A percentile compares a stretch with the other conserved stretches of the same genome.
Conservation (phyloP, 1,140 invertebrate species). For the Pseudachorutes palmiensis region DNA sequence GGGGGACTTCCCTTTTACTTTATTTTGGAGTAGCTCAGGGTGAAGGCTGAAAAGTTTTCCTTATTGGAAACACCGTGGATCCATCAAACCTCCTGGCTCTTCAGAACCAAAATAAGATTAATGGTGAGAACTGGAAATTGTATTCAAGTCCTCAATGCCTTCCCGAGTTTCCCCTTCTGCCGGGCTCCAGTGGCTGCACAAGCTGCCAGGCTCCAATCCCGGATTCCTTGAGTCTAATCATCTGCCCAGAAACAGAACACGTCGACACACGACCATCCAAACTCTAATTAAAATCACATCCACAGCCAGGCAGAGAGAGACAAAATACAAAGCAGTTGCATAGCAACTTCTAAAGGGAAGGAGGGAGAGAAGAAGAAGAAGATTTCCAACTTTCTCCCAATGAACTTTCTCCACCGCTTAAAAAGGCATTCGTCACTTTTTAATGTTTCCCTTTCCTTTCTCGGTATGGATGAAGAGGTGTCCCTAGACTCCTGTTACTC, state of each 20-base stretch:
- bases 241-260: background rate
- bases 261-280: background rate
- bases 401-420: background rate
- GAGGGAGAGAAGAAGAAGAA: no score
- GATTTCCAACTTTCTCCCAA: no score
- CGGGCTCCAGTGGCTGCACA: background rate
- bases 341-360: no score
- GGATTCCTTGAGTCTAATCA: conserved; percentile 7
- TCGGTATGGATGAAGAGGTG: no score
- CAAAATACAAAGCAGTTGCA: no score
- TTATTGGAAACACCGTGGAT: background rate
- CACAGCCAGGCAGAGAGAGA: background rate
- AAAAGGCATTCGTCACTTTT: background rate
- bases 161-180: conserved; percentile 12
- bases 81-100: background rate
- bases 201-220: conserved; percentile 1
- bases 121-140: conserved; percentile 39
- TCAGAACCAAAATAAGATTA: conserved; percentile 23
- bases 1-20: background rate
- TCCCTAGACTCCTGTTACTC: no score
- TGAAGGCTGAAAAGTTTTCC: background rate
- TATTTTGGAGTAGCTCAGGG: background rate
- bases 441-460: background rate
- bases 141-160: conserved; percentile 25
- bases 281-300: conserved; percentile 1